Percentiles rank a stretch among this genome's conserved stretches.
phyloP scores from a whole-genome alignment of 2,888 invertebrate species.

The Microchrysa polita region DNA sequence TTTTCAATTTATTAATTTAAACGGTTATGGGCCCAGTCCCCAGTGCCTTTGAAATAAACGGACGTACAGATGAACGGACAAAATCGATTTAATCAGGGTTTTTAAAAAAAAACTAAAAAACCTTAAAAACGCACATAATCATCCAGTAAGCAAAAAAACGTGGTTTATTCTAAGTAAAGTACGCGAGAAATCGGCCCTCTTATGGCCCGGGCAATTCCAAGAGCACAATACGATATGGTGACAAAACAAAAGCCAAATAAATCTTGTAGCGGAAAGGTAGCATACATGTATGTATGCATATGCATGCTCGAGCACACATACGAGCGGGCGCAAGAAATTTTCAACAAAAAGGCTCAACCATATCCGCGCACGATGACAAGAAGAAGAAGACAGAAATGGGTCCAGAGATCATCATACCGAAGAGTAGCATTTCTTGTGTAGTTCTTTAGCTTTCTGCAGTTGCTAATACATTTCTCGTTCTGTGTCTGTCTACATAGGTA shows the following conservation, averaged over 20 bases:
- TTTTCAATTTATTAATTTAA: too few relatives aligned
- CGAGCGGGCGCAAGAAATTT: slow-evolving; percentile 10
- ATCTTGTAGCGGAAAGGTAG: slow-evolving; percentile 4
- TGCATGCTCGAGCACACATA: too few relatives aligned
- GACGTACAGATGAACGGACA: too few relatives aligned
- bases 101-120: too few relatives aligned
- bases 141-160: too few relatives aligned
- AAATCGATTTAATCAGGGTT: too few relatives aligned
- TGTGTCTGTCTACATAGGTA: not conserved
- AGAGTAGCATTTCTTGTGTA: not conserved
- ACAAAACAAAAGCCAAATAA: slow-evolving; percentile 39
- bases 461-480: not conserved
- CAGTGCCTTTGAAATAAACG: too few relatives aligned
- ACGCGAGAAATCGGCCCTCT: not conserved
- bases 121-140: too few relatives aligned
- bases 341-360: slow-evolving; percentile 17
- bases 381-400: slow-evolving; percentile 16
- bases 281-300: not conserved
- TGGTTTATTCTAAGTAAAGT: too few relatives aligned
- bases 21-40: too few relatives aligned
- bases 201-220: not conserved
- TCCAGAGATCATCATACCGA: slow-evolving; percentile 24
- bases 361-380: slow-evolving; percentile 14
- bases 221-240: slow-evolving; percentile 5
- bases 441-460: slow-evolving; percentile 1